Conservation (phyloP, 2,797 vertebrate species). For the Onychomys torridus region DNA sequence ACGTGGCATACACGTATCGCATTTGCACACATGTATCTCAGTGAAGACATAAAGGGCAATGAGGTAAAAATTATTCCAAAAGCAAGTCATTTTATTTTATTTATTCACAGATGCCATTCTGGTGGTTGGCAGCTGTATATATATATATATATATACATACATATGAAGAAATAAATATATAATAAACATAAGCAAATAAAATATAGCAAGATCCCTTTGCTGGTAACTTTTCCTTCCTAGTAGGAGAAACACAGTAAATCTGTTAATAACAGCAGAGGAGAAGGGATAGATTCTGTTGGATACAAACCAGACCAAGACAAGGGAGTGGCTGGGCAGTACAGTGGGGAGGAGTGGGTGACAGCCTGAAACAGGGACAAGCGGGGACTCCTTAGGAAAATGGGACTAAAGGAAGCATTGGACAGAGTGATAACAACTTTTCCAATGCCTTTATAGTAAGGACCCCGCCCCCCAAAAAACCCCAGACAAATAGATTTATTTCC, state of each 20-base stretch:
- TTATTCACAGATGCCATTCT: not conserved
- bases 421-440: not conserved
- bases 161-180: not conserved
- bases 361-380: too few relatives aligned
- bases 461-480: not conserved
- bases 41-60: not conserved
- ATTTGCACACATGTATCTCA: not conserved
- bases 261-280: not conserved
- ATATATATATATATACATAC: not conserved
- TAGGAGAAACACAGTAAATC: not conserved
- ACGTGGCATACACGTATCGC: not conserved
- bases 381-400: not conserved
- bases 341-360: rapidly evolving
- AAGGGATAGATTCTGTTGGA: not conserved
- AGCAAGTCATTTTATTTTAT: not conserved
- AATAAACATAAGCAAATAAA: not conserved
- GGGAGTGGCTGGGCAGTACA: not conserved
- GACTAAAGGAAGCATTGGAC: not conserved
- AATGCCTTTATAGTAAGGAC: not conserved
- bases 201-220: not conserved
- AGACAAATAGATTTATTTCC: not conserved
- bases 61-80: not conserved
- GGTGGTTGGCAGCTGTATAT: not conserved
- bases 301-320: not conserved
- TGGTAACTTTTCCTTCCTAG: conserved; percentile 23